phyloP scores from a whole-genome alignment of 1,140 invertebrate species.

The Elymnias hypermnestra region DNA sequence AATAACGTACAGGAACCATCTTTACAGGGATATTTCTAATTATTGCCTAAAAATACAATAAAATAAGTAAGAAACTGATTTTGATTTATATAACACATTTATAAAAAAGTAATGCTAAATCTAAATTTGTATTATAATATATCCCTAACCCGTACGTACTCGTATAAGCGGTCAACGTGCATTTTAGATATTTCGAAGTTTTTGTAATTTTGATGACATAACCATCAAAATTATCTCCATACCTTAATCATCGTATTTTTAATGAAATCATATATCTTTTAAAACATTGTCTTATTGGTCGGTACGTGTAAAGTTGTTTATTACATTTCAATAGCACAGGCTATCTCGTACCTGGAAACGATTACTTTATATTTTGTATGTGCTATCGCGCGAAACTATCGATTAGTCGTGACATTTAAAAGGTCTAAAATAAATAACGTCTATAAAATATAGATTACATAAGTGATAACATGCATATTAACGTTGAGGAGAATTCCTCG shows the following conservation, averaged over 20 bases:
- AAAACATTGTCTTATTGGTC: neutral
- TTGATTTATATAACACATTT: too few species aligned
- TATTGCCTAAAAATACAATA: too few species aligned
- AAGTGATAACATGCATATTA: neutral
- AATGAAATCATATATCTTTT: neutral
- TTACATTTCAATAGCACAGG: constrained; percentile 25
- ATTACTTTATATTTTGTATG: constrained; percentile 19
- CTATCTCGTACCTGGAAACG: constrained; percentile 10
- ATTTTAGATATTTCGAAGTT: too few species aligned
- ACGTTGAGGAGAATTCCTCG: constrained; percentile 1
- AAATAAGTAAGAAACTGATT: too few species aligned
- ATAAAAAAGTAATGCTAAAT: too few species aligned
- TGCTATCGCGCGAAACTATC: constrained; percentile 22
- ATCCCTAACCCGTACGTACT: too few species aligned
- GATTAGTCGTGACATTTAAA: constrained; percentile 21
- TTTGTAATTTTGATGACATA: too few species aligned
- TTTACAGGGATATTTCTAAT: too few species aligned
- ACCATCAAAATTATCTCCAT: too few species aligned
- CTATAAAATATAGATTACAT: constrained; percentile 7
- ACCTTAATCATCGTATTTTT: neutral
- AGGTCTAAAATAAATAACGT: constrained; percentile 8
- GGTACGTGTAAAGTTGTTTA: constrained; percentile 17
- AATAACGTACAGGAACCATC: too few species aligned
- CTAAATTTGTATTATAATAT: too few species aligned
- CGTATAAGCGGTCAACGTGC: too few species aligned